Percentiles rank a stretch among this genome's conserved stretches.
These are phyloP conservation scores for Danio choprae DNA, from an alignment of 2,797 vertebrate genomes.

Conservation along the genomic window DNA sequence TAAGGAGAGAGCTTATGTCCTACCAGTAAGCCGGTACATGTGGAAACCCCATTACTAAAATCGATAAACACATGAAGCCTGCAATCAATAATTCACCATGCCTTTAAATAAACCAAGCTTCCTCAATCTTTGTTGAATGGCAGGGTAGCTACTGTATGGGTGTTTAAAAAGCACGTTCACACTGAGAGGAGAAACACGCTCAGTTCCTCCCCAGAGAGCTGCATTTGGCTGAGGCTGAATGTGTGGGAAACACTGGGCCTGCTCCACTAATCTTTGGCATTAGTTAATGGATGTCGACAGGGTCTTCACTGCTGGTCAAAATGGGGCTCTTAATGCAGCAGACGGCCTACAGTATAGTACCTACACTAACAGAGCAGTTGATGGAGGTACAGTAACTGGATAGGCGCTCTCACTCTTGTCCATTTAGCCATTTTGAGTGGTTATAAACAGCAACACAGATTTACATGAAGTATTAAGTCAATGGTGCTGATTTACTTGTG, in stretches of 20 bases:
- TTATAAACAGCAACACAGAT: slow-evolving; percentile 6
- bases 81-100: slow-evolving; percentile 41
- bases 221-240: slow-evolving; percentile 21
- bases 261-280: slow-evolving; percentile 40
- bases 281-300: slow-evolving; percentile 53
- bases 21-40: neutral
- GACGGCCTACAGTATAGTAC: neutral
- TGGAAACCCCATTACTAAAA: slow-evolving; percentile 12
- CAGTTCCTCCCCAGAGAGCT: slow-evolving; percentile 37
- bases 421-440: neutral
- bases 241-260: slow-evolving; percentile 10
- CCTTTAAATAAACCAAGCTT: slow-evolving; percentile 33
- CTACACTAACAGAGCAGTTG: slow-evolving; percentile 26
- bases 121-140: slow-evolving; percentile 8
- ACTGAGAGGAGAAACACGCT: neutral
- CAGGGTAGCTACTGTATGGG: neutral
- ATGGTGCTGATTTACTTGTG: neutral
- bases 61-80: slow-evolving; percentile 15
- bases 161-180: slow-evolving; percentile 32
- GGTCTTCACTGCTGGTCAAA: slow-evolving; percentile 32
- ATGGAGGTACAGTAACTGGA: neutral
- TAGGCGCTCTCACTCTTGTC: slow-evolving; percentile 10
- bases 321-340: slow-evolving; percentile 32
- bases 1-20: neutral
- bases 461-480: neutral